These are phyloP conservation scores for Pimephales promelas DNA, from an alignment of 2,113 vertebrate species.

Conservation along the genomic window DNA sequence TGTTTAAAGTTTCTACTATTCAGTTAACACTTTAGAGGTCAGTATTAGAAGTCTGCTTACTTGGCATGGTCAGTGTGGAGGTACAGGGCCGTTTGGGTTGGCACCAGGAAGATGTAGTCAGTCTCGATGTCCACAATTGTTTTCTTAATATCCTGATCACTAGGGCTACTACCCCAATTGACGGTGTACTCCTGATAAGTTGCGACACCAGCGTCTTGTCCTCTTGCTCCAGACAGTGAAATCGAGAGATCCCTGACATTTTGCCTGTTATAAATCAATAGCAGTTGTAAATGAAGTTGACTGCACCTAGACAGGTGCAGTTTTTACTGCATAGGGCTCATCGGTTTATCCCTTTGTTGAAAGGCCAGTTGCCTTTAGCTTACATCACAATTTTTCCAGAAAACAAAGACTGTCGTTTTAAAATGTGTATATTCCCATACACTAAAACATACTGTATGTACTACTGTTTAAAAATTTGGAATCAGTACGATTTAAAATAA, in stretches of 20 bases:
- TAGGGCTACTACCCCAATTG: conserved; percentile 72
- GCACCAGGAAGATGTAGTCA: conserved; percentile 87
- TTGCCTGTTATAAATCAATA: conserved; percentile 63
- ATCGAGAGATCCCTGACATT: conserved; percentile 76
- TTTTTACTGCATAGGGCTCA: neutral
- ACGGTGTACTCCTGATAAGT: conserved; percentile 77
- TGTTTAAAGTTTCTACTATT: neutral
- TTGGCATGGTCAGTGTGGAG: conserved; percentile 80
- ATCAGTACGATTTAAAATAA: no score
- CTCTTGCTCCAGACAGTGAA: conserved; percentile 75
- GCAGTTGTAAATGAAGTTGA: no score
- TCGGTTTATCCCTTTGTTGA: neutral
- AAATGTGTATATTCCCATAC: no score
- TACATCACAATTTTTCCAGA: no score
- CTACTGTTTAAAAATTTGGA: no score
- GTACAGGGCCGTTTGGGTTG: conserved; percentile 79
- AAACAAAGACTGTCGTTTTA: no score
- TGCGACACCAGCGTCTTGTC: conserved; percentile 58
- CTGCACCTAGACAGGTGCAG: no score
- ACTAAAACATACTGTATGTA: no score
- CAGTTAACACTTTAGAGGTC: neutral
- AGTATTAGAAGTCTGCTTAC: conserved; percentile 72
- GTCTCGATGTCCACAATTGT: conserved; percentile 83
- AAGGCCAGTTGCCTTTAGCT: no score
- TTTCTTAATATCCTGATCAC: conserved; percentile 79